phyloP scores from a whole-genome alignment of 2,888 invertebrate species.

The Harpalus rubripes region DNA sequence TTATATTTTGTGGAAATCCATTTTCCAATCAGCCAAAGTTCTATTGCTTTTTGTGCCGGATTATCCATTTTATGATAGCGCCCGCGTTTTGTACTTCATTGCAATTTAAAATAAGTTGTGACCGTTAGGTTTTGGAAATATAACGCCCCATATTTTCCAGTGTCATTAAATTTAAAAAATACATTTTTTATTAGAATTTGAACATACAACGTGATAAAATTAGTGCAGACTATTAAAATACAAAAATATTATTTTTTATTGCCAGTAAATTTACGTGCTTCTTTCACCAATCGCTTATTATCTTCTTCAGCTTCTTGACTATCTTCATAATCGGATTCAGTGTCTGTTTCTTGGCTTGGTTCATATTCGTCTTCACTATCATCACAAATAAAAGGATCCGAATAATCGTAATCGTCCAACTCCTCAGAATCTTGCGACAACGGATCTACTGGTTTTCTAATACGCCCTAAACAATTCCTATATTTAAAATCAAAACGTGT shows the following conservation, averaged over 20 bases:
- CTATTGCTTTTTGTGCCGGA: slow-evolving; percentile 76
- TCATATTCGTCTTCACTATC: slow-evolving; percentile 66
- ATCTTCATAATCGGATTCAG: slow-evolving; percentile 64
- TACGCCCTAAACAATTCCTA: slow-evolving; percentile 6
- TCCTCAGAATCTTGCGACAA: slow-evolving; percentile 46
- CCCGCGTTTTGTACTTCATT: too few relatives aligned
- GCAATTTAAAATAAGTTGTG: too few relatives aligned
- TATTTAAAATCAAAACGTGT: slow-evolving; percentile 5
- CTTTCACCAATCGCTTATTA: slow-evolving; percentile 68
- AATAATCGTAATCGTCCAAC: slow-evolving; percentile 68
- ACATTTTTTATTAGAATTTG: not conserved
- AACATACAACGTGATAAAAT: not conserved
- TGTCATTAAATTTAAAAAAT: not conserved
- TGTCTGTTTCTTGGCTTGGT: slow-evolving; percentile 33
- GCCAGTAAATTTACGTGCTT: slow-evolving; percentile 69
- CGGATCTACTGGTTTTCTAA: slow-evolving; percentile 14
- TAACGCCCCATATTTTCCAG: too few relatives aligned
- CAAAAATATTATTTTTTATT: not conserved
- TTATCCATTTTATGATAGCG: not conserved
- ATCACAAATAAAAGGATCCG: slow-evolving; percentile 70
- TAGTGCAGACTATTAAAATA: not conserved
- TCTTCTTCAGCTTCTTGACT: slow-evolving; percentile 45
- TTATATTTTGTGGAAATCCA: slow-evolving; percentile 80
- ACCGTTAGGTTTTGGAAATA: too few relatives aligned
- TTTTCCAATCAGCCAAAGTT: slow-evolving; percentile 81